Conservation (phyloP, 2,888 invertebrate genomes). For the Hyposoter didymator region DNA sequence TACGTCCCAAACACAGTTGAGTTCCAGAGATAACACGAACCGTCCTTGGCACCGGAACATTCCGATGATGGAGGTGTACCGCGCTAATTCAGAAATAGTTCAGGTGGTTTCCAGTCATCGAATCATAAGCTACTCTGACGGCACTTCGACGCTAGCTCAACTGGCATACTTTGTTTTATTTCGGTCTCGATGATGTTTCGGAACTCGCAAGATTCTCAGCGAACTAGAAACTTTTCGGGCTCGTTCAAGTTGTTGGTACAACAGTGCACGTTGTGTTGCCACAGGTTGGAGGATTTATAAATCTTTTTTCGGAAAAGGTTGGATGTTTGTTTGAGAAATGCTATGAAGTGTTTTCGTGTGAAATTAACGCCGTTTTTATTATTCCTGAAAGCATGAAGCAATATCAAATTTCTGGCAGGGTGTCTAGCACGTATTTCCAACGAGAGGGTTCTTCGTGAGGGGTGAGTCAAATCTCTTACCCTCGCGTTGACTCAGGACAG, state of each 20-base stretch:
- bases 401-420: constrained; percentile 60
- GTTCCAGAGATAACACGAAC: constrained; percentile 23
- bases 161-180: constrained; percentile 55
- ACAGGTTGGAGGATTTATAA: not conserved
- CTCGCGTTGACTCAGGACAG: constrained; percentile 58
- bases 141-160: constrained; percentile 57
- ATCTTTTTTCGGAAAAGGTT: not conserved
- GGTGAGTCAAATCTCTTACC: constrained; percentile 41
- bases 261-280: not conserved
- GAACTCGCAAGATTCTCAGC: not conserved
- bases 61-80: constrained; percentile 24
- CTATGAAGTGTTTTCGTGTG: constrained; percentile 69
- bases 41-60: constrained; percentile 28
- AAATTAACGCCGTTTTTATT: constrained; percentile 65
- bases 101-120: not conserved
- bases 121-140: constrained; percentile 47
- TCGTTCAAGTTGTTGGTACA: not conserved
- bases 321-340: not conserved
- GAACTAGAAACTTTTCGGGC: not conserved
- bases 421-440: constrained; percentile 40
- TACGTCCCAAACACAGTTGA: constrained; percentile 19
- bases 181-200: constrained; percentile 73
- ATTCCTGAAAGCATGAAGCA: constrained; percentile 66
- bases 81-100: constrained; percentile 42
- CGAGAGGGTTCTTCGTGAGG: constrained; percentile 28